phyloP scores from a whole-genome alignment of 2,888 invertebrate species.

The Mythimna vitellina region DNA sequence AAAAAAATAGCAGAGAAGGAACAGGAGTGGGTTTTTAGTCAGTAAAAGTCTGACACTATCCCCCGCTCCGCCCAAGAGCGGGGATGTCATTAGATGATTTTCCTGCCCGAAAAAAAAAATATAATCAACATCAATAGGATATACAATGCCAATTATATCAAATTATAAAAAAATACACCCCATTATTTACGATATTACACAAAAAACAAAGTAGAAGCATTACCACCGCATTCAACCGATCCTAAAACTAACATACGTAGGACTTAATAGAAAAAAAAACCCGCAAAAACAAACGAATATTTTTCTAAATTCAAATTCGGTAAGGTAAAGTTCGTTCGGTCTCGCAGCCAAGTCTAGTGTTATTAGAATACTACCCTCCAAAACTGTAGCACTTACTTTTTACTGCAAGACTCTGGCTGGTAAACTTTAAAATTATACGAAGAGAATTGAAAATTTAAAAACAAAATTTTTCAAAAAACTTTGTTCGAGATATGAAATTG shows the following conservation, averaged over 20 bases:
- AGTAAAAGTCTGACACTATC: no score
- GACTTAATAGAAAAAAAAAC: neutral
- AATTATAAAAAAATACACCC: no score
- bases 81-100: no score
- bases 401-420: conserved; percentile 55
- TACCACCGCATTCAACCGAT: neutral
- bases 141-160: no score
- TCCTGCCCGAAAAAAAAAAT: no score
- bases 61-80: no score
- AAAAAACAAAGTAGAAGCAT: no score
- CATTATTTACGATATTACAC: no score
- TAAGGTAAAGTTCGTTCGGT: conserved; percentile 38
- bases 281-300: conserved; percentile 21
- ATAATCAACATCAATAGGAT: no score
- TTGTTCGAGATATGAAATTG: conserved; percentile 44
- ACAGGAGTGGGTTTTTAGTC: no score
- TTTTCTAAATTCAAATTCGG: conserved; percentile 36
- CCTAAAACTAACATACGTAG: neutral
- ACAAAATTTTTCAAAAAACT: conserved; percentile 37
- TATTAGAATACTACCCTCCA: conserved; percentile 60
- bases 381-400: conserved; percentile 67
- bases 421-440: conserved; percentile 65
- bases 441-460: conserved; percentile 50
- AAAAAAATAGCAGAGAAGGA: no score
- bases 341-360: conserved; percentile 45